phyloP scores from a whole-genome alignment of 2,113 vertebrate species.

The Pontoporia blainvillei region DNA sequence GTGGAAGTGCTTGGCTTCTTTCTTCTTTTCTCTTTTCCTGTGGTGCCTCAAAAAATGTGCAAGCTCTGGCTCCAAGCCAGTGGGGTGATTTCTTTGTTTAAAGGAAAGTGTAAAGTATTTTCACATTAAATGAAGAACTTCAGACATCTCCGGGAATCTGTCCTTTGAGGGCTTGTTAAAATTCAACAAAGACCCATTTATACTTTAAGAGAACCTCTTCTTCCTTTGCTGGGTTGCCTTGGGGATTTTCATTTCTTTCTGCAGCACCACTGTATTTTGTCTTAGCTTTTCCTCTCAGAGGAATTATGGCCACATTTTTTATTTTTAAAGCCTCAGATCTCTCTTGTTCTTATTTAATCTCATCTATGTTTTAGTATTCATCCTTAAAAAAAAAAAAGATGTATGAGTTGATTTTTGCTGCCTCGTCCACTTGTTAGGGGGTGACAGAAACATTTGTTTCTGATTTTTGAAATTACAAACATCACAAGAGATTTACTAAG shows the following conservation, averaged over 20 bases:
- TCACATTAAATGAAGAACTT: slow-evolving; percentile 78
- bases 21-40: slow-evolving; percentile 56
- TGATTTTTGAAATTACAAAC: not conserved
- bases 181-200: slow-evolving; percentile 67
- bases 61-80: slow-evolving; percentile 57
- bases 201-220: slow-evolving; percentile 49
- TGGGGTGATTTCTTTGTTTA: slow-evolving; percentile 72
- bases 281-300: not conserved
- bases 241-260: slow-evolving; percentile 35
- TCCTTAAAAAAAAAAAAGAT: not conserved
- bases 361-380: not conserved
- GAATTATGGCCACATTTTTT: not conserved
- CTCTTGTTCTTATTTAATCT: not conserved
- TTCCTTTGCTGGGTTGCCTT: not conserved
- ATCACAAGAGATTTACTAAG: slow-evolving; percentile 1
- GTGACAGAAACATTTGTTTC: not conserved
- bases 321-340: not conserved
- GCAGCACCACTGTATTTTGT: not conserved
- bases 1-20: slow-evolving; percentile 47
- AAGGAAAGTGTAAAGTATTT: slow-evolving; percentile 75
- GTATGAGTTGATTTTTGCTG: not conserved
- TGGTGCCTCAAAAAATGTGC: slow-evolving; percentile 48
- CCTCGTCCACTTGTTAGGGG: not conserved
- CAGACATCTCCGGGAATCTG: slow-evolving; percentile 73
- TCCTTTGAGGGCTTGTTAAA: slow-evolving; percentile 79